Evolutionary conservation across 2,113 vertebrate species (phyloP), one percentile per base, ranked within the genome.

Genomic region (Serilophus lunatus): DNA sequence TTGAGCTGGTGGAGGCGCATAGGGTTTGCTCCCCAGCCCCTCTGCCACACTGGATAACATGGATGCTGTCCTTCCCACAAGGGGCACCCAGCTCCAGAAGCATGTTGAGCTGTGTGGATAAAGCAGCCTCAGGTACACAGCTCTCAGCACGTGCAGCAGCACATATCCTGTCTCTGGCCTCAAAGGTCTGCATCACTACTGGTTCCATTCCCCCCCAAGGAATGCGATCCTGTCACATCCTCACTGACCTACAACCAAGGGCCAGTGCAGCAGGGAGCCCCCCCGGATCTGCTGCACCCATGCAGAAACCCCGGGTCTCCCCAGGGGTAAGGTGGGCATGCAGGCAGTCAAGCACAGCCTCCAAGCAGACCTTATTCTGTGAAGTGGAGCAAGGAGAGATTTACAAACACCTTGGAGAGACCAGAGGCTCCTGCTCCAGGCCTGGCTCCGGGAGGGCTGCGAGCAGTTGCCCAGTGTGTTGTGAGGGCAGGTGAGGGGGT

Each of bases 101-200:
- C 64, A 45, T 1, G 2, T 59, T 59, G 71, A 74, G 64, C 36
- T 57, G 4, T n/a, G n/a, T 54, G 65, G 63, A 44, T 69, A 49
- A 47, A 91, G 64, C 29, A 77, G 50, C 45, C 54, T 33, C 69
- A 49, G 24, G 26, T 56, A 47, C 18, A 29, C 16, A 69, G 44
- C 29, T 64, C 14, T 68, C 35, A 31, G 76, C 26, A 72, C 0
- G 1, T 13, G 33, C 42, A 47, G 50, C 0, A 0, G 25, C 42
- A 44, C 33, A 70, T 42, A 63, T 24, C 20, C 56, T 90, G 42
- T 25, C 10, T 49, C 54, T 59, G 47, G 11, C 70, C 50, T 40
- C 2, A 4, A 35, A 63, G 24, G 17, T 40, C 51, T 76, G 40
- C 59, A 72, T 10, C 45, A 77, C 26, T 69, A 14, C 36, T 47